phyloP scores from a whole-genome alignment of 2,888 invertebrate genomes.

The Arctia plantaginis region DNA sequence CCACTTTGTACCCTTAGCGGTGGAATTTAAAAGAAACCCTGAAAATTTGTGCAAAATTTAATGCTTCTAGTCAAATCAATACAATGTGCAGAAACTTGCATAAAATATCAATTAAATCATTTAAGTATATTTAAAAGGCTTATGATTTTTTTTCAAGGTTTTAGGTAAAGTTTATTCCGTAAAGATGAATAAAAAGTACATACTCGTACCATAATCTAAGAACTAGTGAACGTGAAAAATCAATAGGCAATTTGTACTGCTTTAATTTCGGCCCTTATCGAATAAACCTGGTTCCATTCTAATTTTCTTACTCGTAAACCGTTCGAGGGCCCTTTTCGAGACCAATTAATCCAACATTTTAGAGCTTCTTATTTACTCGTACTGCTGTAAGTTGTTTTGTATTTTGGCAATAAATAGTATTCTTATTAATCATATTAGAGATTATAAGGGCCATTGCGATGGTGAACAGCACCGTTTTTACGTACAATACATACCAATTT shows the following conservation, averaged over 20 bases:
- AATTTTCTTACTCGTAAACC: neutral
- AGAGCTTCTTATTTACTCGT: neutral
- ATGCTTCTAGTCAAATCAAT: no score
- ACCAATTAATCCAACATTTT: constrained; percentile 22
- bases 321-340: neutral
- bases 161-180: no score
- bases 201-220: neutral
- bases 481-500: neutral
- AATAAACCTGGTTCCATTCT: neutral
- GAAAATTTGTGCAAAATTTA: no score
- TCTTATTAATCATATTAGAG: neutral
- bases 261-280: neutral
- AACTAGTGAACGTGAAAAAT: neutral
- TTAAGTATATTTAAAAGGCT: no score
- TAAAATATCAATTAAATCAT: no score
- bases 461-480: neutral
- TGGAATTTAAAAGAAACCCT: no score
- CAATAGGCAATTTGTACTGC: neutral
- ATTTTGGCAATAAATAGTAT: neutral
- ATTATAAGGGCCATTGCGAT: neutral
- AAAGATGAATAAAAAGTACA: no score
- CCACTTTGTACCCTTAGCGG: no score
- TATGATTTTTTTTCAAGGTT: no score
- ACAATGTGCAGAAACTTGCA: no score
- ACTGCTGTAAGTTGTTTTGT: neutral